Base-by-base conservation (phyloP, 2,888 invertebrate genomes). In the Erannis defoliaria region DNA sequence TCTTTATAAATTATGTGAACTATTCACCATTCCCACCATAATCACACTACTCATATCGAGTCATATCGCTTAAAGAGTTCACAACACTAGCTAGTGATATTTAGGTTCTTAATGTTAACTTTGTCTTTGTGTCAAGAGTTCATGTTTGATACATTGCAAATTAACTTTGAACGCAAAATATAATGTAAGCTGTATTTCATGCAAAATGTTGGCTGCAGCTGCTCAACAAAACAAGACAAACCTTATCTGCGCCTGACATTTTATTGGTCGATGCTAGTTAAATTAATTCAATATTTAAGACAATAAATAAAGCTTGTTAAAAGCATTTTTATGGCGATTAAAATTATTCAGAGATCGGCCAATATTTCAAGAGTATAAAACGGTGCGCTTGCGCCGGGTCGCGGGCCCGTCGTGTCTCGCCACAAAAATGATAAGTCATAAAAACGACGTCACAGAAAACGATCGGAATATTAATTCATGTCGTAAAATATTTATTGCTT, bases 401-500 rank as follows among this genome's bases (percentile, higher is more conserved):
- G 60, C 59, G 70, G 74, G 70, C 76, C 79, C 81, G 76, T 83
- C 82, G 82, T 75, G 79, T 77, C 85, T 86, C 88, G 84, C 88
- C 88, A 91, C 92, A 89, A 88, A 91, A 91, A 91, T 92, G 90
- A 93, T 90, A 92, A 92, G 79, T 93, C 92, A 91, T 93, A 93
- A 93, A 93, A 91, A 90, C 83, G 85, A 90, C 91, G 92, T 93
- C 91, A 93, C 90, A 81, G 87, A 90, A 89, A 91, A 91, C 92
- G 93, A 90, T 90, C 90, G 83, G 93, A 92, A 93, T 93, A 93
- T 93, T 92, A 93, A 93, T 93, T 91, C 88, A 84, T 86, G 90
- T 92, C 93, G 93, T 93, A 90, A 93, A 93, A 93, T 89, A 93
- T 93, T 93, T 92, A 93, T 91, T 88, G 72, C 92, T 87, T 93